Evolutionary conservation across 2,797 vertebrate genomes (phyloP).

Genomic region (Alectoris magna): DNA sequence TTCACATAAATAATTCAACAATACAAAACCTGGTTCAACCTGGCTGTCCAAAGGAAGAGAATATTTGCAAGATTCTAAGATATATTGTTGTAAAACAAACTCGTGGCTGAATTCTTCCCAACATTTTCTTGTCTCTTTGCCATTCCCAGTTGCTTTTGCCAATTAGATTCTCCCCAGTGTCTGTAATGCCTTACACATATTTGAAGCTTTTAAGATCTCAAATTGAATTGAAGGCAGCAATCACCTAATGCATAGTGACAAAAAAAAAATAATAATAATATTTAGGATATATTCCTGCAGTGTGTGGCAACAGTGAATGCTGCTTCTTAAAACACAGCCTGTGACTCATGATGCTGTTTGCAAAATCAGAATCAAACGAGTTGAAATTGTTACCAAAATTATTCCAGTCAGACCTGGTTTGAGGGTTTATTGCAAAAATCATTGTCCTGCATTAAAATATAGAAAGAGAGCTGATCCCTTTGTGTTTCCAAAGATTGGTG

Average conservation of each 20-base stretch:
- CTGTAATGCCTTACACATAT: background rate
- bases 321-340: background rate
- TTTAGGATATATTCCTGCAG: background rate
- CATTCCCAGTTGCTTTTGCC: background rate
- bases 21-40: background rate
- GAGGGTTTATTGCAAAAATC: slow-evolving; percentile 1
- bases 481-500: background rate
- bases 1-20: background rate
- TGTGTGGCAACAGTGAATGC: background rate
- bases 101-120: background rate
- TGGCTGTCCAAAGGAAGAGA: background rate
- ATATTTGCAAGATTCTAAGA: background rate
- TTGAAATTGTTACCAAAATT: background rate
- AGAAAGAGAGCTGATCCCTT: background rate
- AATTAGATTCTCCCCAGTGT: background rate
- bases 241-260: background rate
- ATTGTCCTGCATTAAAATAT: background rate
- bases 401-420: background rate
- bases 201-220: background rate
- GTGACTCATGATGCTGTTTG: background rate
- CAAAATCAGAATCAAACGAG: background rate
- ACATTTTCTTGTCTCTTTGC: background rate
- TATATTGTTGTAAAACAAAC: background rate
- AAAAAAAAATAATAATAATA: background rate
- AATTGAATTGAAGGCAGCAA: background rate